Percentiles rank a stretch among this genome's conserved stretches.
These are phyloP conservation scores for Glossophaga mutica DNA, from an alignment of 2,797 vertebrate species.

Conservation along the genomic window DNA sequence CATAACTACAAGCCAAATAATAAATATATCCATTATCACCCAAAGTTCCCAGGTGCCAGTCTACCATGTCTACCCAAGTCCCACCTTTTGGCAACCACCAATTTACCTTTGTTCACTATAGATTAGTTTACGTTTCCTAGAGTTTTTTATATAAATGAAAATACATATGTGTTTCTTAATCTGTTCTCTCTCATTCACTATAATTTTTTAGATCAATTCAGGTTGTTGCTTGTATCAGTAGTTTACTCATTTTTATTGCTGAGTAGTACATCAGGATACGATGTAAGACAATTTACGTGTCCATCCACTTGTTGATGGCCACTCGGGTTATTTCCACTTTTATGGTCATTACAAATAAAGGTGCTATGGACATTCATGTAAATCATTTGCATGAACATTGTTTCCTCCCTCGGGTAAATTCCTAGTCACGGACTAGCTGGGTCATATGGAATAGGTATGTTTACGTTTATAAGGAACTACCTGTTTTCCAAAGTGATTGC, in stretches of 20 bases:
- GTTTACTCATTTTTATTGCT: background rate
- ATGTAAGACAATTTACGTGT: background rate
- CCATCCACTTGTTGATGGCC: background rate
- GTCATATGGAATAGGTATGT: background rate
- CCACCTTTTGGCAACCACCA: background rate
- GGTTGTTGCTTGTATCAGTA: background rate
- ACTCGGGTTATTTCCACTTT: background rate
- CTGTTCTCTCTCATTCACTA: background rate
- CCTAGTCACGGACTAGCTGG: background rate
- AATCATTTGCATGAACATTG: background rate
- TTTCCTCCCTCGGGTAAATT: background rate
- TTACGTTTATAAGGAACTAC: background rate
- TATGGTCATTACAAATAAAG: background rate
- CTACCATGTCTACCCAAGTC: background rate
- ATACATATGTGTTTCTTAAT: background rate
- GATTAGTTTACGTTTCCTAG: background rate
- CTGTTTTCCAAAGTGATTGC: background rate
- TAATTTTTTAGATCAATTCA: background rate
- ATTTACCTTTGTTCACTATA: background rate
- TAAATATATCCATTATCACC: background rate
- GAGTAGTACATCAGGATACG: background rate
- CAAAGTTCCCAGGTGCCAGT: background rate
- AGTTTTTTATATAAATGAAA: background rate
- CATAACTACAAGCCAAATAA: background rate
- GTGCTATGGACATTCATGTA: background rate